Percentiles rank a stretch among this genome's conserved stretches.
Evolutionary conservation across 2,888 invertebrate species (phyloP).

Genomic region (Rhodophaea formosa): DNA sequence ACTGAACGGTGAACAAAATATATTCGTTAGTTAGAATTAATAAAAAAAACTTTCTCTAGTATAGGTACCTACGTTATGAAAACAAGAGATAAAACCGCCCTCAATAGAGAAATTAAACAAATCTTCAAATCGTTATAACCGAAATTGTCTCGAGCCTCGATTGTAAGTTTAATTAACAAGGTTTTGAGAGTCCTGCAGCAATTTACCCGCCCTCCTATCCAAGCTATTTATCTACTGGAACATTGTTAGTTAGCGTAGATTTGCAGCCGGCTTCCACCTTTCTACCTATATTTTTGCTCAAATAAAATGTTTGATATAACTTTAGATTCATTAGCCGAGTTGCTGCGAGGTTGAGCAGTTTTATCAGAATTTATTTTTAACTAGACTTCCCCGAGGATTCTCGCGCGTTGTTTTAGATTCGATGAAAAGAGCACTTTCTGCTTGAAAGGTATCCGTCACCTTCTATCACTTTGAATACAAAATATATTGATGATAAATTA

Average conservation of each 20-base stretch:
- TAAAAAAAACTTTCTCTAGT: too few relatives aligned
- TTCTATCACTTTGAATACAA: too few relatives aligned
- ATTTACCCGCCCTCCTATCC: constrained; percentile 14
- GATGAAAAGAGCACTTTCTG: too few relatives aligned
- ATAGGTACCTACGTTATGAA: too few relatives aligned
- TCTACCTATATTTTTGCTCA: constrained; percentile 11
- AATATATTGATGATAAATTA: too few relatives aligned
- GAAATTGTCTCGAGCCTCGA: constrained; percentile 2
- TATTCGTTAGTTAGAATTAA: too few relatives aligned
- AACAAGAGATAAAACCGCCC: background rate
- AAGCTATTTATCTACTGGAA: constrained; percentile 8
- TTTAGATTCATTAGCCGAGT: constrained; percentile 13
- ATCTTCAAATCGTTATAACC: constrained; percentile 13
- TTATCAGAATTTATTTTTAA: background rate
- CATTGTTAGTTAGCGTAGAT: constrained; percentile 14
- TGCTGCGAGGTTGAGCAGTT: background rate
- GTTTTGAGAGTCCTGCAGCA: constrained; percentile 8
- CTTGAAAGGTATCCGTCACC: too few relatives aligned
- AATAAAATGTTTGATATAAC: constrained; percentile 13
- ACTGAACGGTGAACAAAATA: too few relatives aligned
- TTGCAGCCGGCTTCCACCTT: constrained; percentile 13
- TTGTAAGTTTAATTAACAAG: constrained; percentile 15
- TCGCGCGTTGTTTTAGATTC: too few relatives aligned
- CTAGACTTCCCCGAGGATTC: too few relatives aligned
- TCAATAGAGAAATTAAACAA: constrained; percentile 4